Percentiles rank a stretch among this genome's conserved stretches.
These are phyloP conservation scores for Ciconia maguari DNA, from an alignment of 2,113 vertebrate genomes.

Conservation along the genomic window DNA sequence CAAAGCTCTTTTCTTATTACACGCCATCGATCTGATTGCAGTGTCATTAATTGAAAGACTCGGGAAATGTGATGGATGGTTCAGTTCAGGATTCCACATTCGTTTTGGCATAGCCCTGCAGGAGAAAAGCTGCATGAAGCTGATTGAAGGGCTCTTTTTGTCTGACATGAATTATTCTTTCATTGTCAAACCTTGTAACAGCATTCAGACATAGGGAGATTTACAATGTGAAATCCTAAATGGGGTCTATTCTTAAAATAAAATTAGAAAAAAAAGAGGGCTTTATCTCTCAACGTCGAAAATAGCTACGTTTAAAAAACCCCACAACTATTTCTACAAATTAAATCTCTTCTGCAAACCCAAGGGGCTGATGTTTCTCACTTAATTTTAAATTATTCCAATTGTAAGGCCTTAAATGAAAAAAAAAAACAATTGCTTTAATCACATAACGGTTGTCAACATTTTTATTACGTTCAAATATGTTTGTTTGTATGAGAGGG, in stretches of 20 bases:
- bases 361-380: constrained; percentile 46
- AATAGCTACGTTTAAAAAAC: constrained; percentile 33
- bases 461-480: background rate
- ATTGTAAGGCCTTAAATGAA: constrained; percentile 36
- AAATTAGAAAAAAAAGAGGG: constrained; percentile 47
- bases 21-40: constrained; percentile 81
- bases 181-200: constrained; percentile 75
- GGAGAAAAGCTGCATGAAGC: constrained; percentile 69
- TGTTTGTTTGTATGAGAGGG: constrained; percentile 36
- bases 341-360: constrained; percentile 52
- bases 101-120: constrained; percentile 69
- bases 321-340: constrained; percentile 41
- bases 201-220: constrained; percentile 70
- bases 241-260: constrained; percentile 67
- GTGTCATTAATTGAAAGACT: constrained; percentile 80
- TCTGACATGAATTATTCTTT: constrained; percentile 75
- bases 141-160: constrained; percentile 72
- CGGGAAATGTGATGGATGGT: constrained; percentile 74
- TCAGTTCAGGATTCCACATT: constrained; percentile 65
- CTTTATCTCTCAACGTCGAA: constrained; percentile 47
- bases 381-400: constrained; percentile 46
- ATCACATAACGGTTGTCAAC: constrained; percentile 39
- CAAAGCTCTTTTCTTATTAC: constrained; percentile 82
- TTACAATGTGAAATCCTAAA: constrained; percentile 73
- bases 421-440: constrained; percentile 41